Evolutionary conservation across 2,797 vertebrate species (phyloP).

Genomic region (Sebastes taczanowskii): DNA sequence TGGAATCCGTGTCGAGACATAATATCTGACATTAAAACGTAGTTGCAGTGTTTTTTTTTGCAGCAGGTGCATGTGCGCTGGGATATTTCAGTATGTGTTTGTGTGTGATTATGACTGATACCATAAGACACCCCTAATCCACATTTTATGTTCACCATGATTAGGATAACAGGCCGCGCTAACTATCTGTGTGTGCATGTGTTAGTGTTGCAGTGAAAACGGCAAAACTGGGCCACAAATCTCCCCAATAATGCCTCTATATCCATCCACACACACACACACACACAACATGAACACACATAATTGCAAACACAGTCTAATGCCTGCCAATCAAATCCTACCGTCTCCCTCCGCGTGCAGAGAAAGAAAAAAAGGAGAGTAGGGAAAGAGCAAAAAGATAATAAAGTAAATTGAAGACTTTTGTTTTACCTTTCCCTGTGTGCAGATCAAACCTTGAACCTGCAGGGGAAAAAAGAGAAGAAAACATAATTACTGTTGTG

Average conservation of each 20-base stretch:
- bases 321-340: constrained; percentile 34
- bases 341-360: background rate
- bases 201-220: constrained; percentile 2
- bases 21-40: background rate
- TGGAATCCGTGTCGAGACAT: background rate
- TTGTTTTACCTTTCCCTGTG: constrained; percentile 72
- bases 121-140: constrained; percentile 40
- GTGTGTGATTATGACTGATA: constrained; percentile 30
- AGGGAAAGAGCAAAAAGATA: background rate
- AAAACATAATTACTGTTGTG: constrained; percentile 42
- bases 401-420: background rate
- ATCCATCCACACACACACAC: constrained; percentile 22
- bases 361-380: background rate
- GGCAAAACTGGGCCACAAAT: constrained; percentile 30
- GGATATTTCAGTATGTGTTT: constrained; percentile 6
- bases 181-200: background rate
- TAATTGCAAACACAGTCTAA: constrained; percentile 22
- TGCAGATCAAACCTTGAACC: constrained; percentile 73
- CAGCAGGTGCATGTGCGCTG: constrained; percentile 25
- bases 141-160: constrained; percentile 40
- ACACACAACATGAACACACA: constrained; percentile 16
- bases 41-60: background rate
- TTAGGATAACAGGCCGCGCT: constrained; percentile 26
- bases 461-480: constrained; percentile 27
- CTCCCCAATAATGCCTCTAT: constrained; percentile 14